Percentiles rank a stretch among this genome's conserved stretches.
Conservation (phyloP, 92 coral and sea anemone species). For the Paramuricea clavata region DNA sequence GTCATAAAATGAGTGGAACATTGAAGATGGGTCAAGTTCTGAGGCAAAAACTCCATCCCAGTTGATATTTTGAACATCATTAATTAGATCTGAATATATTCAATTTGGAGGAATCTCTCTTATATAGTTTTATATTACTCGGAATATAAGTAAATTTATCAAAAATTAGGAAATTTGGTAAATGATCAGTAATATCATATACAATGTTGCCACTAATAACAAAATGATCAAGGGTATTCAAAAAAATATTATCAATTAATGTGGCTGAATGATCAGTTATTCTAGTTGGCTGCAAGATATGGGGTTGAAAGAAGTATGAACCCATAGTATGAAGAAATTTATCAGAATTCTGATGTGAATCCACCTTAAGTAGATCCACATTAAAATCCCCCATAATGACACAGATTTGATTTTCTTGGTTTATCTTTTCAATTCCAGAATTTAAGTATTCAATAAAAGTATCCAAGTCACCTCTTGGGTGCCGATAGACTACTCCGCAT, state of each 20-base stretch:
- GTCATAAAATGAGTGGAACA: conserved; percentile 51
- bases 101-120: conserved; percentile 23
- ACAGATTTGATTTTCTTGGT: background rate
- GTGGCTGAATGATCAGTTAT: background rate
- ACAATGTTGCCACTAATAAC: background rate
- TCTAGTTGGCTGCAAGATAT: background rate
- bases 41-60: conserved; percentile 46
- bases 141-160: conserved; percentile 22
- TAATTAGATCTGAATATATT: background rate
- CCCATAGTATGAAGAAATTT: background rate
- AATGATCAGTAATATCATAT: background rate
- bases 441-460: too few species aligned
- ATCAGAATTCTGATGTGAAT: conserved; percentile 11
- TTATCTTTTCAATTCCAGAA: background rate
- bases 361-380: conserved; percentile 4
- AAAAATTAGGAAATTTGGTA: conserved; percentile 9
- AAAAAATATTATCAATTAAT: conserved; percentile 2
- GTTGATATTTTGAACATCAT: conserved; percentile 60
- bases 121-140: background rate
- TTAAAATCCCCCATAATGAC: conserved; percentile 11
- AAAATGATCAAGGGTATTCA: background rate
- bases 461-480: too few species aligned
- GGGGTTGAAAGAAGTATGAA: background rate
- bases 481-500: too few species aligned
- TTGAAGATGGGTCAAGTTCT: conserved; percentile 46